Conservation (phyloP, 2,113 vertebrate genomes). For the Procavia capensis region DNA sequence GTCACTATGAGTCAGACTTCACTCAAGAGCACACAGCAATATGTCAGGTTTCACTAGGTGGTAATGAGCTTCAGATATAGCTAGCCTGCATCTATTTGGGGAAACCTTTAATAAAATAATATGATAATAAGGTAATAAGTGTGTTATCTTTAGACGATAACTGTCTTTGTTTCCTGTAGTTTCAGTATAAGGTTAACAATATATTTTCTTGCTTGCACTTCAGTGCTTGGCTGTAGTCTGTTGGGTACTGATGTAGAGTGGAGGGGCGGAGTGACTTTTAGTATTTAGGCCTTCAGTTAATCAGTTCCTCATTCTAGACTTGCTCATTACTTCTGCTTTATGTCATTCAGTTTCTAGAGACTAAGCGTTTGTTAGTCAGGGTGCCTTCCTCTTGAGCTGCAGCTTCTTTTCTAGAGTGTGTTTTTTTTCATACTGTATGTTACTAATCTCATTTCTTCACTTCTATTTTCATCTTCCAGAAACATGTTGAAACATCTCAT, state of each 20-base stretch:
- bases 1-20: neutral
- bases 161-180: neutral
- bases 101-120: neutral
- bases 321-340: neutral
- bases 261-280: neutral
- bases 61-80: neutral
- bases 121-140: neutral
- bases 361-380: neutral
- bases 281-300: neutral
- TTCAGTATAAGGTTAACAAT: neutral
- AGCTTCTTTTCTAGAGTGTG: neutral
- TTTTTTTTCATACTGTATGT: neutral
- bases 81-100: neutral
- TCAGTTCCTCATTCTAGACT: neutral
- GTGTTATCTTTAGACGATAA: neutral
- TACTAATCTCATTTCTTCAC: neutral
- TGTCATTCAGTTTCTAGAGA: neutral
- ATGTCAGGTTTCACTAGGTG: neutral
- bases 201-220: conserved; percentile 12
- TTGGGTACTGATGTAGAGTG: neutral
- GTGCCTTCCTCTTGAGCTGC: neutral
- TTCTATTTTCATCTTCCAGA: conserved; percentile 18
- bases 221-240: neutral
- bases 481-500: neutral
- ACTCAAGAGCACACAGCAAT: neutral